Conservation (phyloP, 2,888 invertebrate genomes). For the Microplitis manilae region DNA sequence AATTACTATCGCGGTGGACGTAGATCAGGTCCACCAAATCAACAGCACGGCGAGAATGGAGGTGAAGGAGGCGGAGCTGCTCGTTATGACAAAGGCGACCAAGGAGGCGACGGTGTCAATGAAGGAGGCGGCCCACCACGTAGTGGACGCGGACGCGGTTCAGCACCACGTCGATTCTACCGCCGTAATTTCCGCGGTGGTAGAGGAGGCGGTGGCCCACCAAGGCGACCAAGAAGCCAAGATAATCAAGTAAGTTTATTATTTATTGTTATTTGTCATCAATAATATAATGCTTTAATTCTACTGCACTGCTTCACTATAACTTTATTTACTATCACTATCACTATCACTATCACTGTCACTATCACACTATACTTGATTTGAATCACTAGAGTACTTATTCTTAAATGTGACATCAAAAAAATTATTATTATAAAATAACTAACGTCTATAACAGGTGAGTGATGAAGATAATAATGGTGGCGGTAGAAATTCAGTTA, state of each 20-base stretch:
- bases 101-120: conserved; percentile 57
- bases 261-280: neutral
- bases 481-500: conserved; percentile 69
- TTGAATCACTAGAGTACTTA: neutral
- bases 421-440: too few relatives aligned
- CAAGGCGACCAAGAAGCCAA: conserved; percentile 74
- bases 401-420: neutral
- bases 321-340: neutral
- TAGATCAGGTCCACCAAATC: conserved; percentile 68
- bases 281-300: neutral
- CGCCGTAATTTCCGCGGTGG: conserved; percentile 84
- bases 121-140: conserved; percentile 49
- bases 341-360: conserved; percentile 12
- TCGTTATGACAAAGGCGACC: conserved; percentile 55
- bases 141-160: conserved; percentile 71
- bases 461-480: conserved; percentile 70
- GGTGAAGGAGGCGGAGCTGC: conserved; percentile 63
- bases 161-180: conserved; percentile 78
- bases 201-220: conserved; percentile 73
- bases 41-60: conserved; percentile 68
- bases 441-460: conserved; percentile 49
- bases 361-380: neutral
- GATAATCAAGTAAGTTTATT: conserved; percentile 69
- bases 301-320: conserved; percentile 6
- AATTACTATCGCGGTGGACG: conserved; percentile 71